Evolutionary conservation across 2,888 invertebrate genomes (phyloP).

Genomic region (Amiota minor): DNA sequence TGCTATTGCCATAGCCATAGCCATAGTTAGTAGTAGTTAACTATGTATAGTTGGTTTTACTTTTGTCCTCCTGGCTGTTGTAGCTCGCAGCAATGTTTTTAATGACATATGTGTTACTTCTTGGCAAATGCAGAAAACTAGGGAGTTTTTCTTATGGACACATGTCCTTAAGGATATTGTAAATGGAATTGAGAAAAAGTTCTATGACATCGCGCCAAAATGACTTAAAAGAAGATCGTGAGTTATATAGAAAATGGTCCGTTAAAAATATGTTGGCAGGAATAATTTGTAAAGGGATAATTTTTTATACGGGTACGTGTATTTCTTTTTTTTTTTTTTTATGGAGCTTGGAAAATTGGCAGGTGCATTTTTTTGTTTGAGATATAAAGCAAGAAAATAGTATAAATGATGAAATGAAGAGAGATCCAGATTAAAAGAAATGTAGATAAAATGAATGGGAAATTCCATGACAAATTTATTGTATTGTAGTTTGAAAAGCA

Average conservation of each 20-base stretch:
- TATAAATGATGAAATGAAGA: no score
- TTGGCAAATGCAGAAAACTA: slow-evolving; percentile 3
- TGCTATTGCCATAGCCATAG: not conserved
- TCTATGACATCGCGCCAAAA: slow-evolving; percentile 62
- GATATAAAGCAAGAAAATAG: no score
- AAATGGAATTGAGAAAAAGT: no score
- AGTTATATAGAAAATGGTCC: not conserved
- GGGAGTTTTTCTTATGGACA: slow-evolving; percentile 43
- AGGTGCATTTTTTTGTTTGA: slow-evolving; percentile 6
- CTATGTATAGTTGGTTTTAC: no score
- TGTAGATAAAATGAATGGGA: no score
- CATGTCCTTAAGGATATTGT: slow-evolving; percentile 54
- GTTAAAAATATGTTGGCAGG: slow-evolving; percentile 20
- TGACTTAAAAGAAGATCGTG: slow-evolving; percentile 30
- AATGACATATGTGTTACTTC: slow-evolving; percentile 24
- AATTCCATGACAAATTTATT: no score
- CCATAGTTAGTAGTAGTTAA: no score
- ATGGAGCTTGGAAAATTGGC: slow-evolving; percentile 55
- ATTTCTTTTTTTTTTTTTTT: slow-evolving; percentile 15
- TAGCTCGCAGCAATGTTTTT: not conserved
- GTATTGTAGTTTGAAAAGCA: no score
- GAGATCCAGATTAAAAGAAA: no score
- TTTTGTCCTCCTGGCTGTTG: not conserved
- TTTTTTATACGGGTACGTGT: not conserved
- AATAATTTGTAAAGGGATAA: not conserved